Conservation (phyloP, 1,140 invertebrate species). For the Aleiodes sp. region DNA sequence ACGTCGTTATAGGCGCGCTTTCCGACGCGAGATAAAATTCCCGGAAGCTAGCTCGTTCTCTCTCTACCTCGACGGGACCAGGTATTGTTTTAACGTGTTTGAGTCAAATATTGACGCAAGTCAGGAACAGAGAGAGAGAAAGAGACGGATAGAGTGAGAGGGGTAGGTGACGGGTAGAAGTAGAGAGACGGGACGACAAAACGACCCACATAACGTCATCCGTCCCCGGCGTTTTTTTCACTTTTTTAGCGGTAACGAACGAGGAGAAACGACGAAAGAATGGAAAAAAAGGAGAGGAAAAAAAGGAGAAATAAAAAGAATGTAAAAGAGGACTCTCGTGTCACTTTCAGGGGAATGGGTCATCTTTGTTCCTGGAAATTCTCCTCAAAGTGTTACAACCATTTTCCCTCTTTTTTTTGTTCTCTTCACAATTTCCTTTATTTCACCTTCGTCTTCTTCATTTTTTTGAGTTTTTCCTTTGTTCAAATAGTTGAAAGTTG, state of each 20-base stretch:
- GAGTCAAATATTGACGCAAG: constrained; percentile 67
- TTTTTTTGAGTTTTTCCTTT: neutral
- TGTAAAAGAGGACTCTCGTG: constrained; percentile 2
- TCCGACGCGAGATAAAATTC: constrained; percentile 64
- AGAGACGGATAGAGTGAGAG: neutral
- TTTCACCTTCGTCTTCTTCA: no score
- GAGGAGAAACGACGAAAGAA: constrained; percentile 21
- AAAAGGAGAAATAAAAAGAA: constrained; percentile 18
- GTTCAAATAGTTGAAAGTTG: neutral
- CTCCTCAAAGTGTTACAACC: constrained; percentile 2
- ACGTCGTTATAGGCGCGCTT: constrained; percentile 44
- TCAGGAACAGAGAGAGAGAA: constrained; percentile 48
- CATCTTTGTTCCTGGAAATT: constrained; percentile 12
- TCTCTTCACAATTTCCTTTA: neutral
- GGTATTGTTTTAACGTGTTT: constrained; percentile 68
- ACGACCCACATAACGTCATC: constrained; percentile 34
- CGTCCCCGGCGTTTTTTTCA: constrained; percentile 19
- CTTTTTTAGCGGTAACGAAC: constrained; percentile 42
- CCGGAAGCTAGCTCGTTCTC: constrained; percentile 58
- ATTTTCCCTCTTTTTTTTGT: neutral
- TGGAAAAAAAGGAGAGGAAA: constrained; percentile 39
- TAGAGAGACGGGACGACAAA: constrained; percentile 30
- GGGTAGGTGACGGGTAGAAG: no score
- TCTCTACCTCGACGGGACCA: constrained; percentile 55
- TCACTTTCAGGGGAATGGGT: constrained; percentile 19